These are phyloP conservation scores for Nymphalis urticae DNA, from an alignment of 2,888 invertebrate genomes.

Conservation along the genomic window DNA sequence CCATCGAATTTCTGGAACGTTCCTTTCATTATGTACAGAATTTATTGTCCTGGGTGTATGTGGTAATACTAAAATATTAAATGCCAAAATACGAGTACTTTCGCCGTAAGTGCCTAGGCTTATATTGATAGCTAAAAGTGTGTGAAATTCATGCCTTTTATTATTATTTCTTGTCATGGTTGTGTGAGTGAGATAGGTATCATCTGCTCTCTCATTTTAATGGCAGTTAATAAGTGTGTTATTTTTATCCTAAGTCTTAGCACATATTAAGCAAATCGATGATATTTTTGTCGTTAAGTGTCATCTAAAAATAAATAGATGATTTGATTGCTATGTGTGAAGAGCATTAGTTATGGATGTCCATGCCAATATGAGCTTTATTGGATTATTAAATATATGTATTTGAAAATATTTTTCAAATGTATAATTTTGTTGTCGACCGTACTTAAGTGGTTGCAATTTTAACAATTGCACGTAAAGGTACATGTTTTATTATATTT, in stretches of 20 bases:
- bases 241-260: constrained; percentile 7
- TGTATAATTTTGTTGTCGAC: constrained; percentile 11
- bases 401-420: constrained; percentile 13
- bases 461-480: neutral
- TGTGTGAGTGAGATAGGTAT: constrained; percentile 37
- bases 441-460: constrained; percentile 22
- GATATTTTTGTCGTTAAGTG: neutral
- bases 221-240: constrained; percentile 12
- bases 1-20: constrained; percentile 27
- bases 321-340: neutral
- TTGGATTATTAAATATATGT: neutral
- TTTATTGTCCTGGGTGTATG: constrained; percentile 30
- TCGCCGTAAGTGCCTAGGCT: constrained; percentile 76
- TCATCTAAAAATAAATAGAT: neutral
- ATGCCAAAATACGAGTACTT: constrained; percentile 64
- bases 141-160: constrained; percentile 8
- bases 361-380: constrained; percentile 17
- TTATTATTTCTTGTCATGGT: constrained; percentile 29
- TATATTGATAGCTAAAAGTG: constrained; percentile 40
- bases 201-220: constrained; percentile 33
- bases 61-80: constrained; percentile 34
- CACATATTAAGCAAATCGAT: constrained; percentile 11
- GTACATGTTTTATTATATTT: constrained; percentile 12
- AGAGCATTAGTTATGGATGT: neutral
- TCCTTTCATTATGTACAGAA: constrained; percentile 36